Base-by-base conservation (phyloP, 2,113 vertebrate genomes). In the Nothocercus nigrocapillus region DNA sequence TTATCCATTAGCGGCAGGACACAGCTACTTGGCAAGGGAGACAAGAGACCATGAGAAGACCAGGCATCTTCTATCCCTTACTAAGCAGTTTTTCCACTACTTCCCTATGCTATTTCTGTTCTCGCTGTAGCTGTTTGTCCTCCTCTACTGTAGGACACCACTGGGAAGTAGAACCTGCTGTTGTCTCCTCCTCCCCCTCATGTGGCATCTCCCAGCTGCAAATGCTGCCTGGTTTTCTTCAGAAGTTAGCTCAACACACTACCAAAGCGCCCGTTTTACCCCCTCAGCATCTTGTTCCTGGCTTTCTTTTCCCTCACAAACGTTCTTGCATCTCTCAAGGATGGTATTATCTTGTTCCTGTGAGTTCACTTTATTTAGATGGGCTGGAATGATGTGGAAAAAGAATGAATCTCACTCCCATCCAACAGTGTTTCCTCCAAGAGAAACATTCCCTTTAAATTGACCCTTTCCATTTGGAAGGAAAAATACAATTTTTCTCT, bases 401-500 rank as follows among this genome's bases (percentile, higher is more conserved):
- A 89, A 11, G 16, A 80, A 58, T 22, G 22, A 51, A 0, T 5
- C 18, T 93, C 28, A 30, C 28, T 30, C 54, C 54, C 54, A 78
- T 14, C 13, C 88, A 92, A 68, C 32, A 2, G 22, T 79, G 27
- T 58, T 84, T 95, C 7, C 53, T 13, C 36, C 9, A 89, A 21
- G 56, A 61, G 83, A 89, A 85, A 82, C 19, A 68, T 30, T 89
- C 30, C 12, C n/a, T 93, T 95, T 88, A 94, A 85, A 91, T 54
- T 89, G 70, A 47, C 22, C 32, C 11, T 62, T 87, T 73, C 14
- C 24, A 53, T 92, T 73, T 88, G 54, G 49, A 25, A 89, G 21
- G n/a, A 88, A 93, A 91, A 90, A 47, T 64, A 84, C 32, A 77
- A 27, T 89, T 94, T 93, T 85, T 63, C 36, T 83, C 54, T 93